Conservation (phyloP, 2,113 vertebrate species). For the Numida meleagris region DNA sequence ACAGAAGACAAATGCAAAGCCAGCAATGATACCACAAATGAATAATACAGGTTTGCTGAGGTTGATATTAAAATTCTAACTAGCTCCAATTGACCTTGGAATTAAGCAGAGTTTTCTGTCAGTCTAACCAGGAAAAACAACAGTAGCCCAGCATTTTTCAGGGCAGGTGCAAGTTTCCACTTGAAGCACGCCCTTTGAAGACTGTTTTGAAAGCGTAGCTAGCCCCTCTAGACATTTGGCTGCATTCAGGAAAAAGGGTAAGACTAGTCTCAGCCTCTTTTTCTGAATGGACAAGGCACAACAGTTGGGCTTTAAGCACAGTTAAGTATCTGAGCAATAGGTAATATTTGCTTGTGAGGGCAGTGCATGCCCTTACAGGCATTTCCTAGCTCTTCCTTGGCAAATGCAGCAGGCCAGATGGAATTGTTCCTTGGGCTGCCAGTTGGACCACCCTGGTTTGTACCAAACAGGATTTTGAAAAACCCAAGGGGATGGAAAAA, state of each 20-base stretch:
- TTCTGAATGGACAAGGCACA: not conserved
- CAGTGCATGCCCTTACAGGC: constrained; percentile 39
- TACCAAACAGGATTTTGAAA: constrained; percentile 66
- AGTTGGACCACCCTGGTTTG: constrained; percentile 72
- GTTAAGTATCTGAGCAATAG: constrained; percentile 7
- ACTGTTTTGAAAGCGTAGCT: not conserved
- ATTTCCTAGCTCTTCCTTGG: constrained; percentile 65
- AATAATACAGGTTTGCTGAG: not conserved
- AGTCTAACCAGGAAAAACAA: not conserved
- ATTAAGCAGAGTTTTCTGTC: not conserved
- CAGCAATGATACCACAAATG: not conserved
- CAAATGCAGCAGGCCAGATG: constrained; percentile 66
- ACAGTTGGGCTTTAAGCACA: not conserved
- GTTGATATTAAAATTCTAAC: not conserved
- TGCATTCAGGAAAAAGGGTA: not conserved
- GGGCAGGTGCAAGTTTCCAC: constrained; percentile 1
- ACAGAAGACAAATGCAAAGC: not conserved
- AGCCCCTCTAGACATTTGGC: not conserved
- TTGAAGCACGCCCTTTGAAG: not conserved
- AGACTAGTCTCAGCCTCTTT: not conserved
- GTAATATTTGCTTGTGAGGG: constrained; percentile 37
- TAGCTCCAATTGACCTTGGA: fast-evolving
- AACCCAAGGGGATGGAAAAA: constrained; percentile 61
- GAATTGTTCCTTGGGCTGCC: constrained; percentile 70
- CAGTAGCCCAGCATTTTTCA: not conserved